Percentiles rank a stretch among this genome's conserved stretches.
Conservation (phyloP, 92 coral and sea anemone genomes). For the Bergia sp. region DNA sequence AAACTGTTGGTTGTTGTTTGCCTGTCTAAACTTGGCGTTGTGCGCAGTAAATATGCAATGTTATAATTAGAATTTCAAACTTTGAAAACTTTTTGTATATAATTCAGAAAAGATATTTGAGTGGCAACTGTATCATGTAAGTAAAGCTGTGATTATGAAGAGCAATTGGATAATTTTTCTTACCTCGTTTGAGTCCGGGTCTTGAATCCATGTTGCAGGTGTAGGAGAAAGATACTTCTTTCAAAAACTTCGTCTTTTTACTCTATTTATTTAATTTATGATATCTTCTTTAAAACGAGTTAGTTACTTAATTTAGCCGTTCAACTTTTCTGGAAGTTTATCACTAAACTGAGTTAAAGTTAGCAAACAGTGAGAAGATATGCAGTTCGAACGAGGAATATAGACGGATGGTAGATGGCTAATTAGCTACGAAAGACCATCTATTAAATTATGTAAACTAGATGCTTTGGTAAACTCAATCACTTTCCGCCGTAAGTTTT, state of each 20-base stretch:
- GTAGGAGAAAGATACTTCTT: too few species aligned
- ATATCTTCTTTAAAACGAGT: too few species aligned
- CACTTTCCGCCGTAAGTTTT: background rate
- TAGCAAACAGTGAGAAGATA: background rate
- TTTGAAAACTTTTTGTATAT: background rate
- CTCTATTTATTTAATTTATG: too few species aligned
- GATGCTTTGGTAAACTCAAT: background rate
- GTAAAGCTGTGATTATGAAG: background rate
- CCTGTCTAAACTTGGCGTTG: background rate
- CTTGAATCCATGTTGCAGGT: background rate
- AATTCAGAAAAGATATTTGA: constrained; percentile 1
- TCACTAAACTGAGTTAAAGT: too few species aligned
- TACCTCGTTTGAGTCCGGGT: constrained; percentile 18
- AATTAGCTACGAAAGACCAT: background rate
- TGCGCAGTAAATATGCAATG: background rate
- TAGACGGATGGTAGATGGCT: background rate
- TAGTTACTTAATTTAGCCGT: too few species aligned
- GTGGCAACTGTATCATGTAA: background rate
- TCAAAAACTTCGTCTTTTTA: too few species aligned
- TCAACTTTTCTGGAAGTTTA: too few species aligned
- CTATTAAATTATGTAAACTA: constrained; percentile 14
- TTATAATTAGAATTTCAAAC: background rate
- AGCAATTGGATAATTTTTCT: background rate
- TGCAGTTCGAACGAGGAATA: background rate
- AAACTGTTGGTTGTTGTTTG: background rate